These are phyloP conservation scores for Pimpla rufipes DNA, from an alignment of 2,888 invertebrate species.

Conservation along the genomic window DNA sequence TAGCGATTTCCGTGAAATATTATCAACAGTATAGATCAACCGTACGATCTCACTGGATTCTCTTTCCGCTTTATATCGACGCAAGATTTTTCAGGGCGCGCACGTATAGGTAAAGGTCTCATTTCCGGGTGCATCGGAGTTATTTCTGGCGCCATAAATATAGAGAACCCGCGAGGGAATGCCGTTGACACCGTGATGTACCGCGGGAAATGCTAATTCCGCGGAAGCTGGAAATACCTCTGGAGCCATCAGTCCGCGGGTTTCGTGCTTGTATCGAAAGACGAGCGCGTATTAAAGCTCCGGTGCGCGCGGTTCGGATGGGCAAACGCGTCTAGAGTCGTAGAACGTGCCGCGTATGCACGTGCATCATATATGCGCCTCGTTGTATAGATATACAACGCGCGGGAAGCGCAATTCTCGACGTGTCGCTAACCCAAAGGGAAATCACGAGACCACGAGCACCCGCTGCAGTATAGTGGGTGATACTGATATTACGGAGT, in stretches of 20 bases:
- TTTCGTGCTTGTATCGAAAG: slow-evolving; percentile 32
- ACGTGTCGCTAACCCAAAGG: slow-evolving; percentile 76
- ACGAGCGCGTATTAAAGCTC: slow-evolving; percentile 33
- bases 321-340: slow-evolving; percentile 26
- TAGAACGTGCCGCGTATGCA: slow-evolving; percentile 15
- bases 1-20: background rate
- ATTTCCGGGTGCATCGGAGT: slow-evolving; percentile 10
- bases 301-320: slow-evolving; percentile 32
- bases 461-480: background rate
- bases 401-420: slow-evolving; percentile 73
- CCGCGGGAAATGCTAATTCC: slow-evolving; percentile 41
- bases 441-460: slow-evolving; percentile 75
- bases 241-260: slow-evolving; percentile 25
- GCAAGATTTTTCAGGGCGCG: background rate
- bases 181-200: slow-evolving; percentile 18
- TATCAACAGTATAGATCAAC: background rate
- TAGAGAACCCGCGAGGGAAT: slow-evolving; percentile 27
- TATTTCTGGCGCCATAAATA: slow-evolving; percentile 15
- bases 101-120: background rate
- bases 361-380: slow-evolving; percentile 1
- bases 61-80: background rate
- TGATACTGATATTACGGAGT: slow-evolving; percentile 49
- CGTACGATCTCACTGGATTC: background rate
- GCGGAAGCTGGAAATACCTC: slow-evolving; percentile 35
- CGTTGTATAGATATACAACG: slow-evolving; percentile 16